Evolutionary conservation across 2,797 vertebrate genomes (phyloP).

Genomic region (Trachops cirrhosus): DNA sequence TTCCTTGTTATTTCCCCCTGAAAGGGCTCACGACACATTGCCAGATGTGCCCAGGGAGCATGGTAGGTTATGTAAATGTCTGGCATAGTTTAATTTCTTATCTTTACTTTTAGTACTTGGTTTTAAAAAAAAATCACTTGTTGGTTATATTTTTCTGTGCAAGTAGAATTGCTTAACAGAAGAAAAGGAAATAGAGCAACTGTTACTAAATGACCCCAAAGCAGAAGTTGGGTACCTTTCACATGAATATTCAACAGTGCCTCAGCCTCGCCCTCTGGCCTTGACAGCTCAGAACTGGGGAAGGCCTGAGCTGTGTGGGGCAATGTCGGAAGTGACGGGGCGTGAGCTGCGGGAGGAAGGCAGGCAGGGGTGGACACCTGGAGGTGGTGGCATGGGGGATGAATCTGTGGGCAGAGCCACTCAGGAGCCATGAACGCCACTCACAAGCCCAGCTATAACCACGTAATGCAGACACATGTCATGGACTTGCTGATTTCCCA

Average conservation of each 20-base stretch:
- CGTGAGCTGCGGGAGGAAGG: not conserved
- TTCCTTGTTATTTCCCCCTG: not conserved
- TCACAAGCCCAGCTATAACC: not conserved
- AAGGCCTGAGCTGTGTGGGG: not conserved
- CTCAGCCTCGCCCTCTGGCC: not conserved
- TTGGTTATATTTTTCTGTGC: slow-evolving; percentile 21
- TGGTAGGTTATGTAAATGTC: not conserved
- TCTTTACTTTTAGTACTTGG: slow-evolving; percentile 4
- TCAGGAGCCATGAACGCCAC: not conserved
- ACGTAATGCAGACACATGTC: not conserved
- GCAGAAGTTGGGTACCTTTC: slow-evolving; percentile 32
- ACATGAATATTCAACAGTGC: not conserved
- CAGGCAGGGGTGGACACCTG: fast-evolving
- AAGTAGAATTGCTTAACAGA: slow-evolving; percentile 59
- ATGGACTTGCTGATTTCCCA: not conserved
- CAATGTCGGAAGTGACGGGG: not conserved
- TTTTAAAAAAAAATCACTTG: not conserved
- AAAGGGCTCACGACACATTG: not conserved
- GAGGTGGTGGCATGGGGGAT: not conserved
- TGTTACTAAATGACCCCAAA: slow-evolving; percentile 61
- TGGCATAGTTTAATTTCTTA: not conserved
- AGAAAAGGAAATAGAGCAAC: slow-evolving; percentile 41
- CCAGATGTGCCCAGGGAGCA: not conserved
- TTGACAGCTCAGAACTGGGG: not conserved
- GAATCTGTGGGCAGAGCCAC: not conserved